Percentiles rank a stretch among this genome's conserved stretches.
Evolutionary conservation across 2,797 vertebrate genomes (phyloP).

Genomic region (Miichthys miiuy): DNA sequence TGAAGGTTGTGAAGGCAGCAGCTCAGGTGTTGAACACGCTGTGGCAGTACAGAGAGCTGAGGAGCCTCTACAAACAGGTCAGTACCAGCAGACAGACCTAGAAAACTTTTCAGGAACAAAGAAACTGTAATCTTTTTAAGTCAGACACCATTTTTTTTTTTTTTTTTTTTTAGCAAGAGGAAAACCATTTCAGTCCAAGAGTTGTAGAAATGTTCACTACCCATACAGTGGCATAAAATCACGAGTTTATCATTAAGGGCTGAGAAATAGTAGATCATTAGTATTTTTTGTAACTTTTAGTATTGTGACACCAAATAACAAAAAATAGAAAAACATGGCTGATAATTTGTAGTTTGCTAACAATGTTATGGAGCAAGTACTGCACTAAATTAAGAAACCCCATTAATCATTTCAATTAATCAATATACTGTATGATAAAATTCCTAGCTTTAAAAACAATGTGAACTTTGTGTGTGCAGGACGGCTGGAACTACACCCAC

Average conservation of each 20-base stretch:
- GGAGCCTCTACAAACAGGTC: constrained; percentile 98
- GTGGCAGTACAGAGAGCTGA: constrained; percentile 98
- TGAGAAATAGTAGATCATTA: no score
- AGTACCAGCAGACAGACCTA: background rate
- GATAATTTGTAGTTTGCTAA: no score
- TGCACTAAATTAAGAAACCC: no score
- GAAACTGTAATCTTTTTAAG: no score
- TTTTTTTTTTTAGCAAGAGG: background rate
- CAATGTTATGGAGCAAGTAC: no score
- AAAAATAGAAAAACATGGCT: no score
- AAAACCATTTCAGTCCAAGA: background rate
- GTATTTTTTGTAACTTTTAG: no score
- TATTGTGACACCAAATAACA: no score
- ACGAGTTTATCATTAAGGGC: background rate
- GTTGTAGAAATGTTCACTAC: background rate
- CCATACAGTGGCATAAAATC: background rate
- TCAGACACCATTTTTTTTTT: background rate
- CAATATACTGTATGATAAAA: no score
- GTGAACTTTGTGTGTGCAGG: constrained; percentile 79
- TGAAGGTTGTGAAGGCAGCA: constrained; percentile 98
- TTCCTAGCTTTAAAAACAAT: no score
- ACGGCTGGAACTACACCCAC: constrained; percentile 99
- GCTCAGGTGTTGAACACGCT: constrained; percentile 97
- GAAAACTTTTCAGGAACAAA: no score
- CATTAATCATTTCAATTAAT: no score